Percentiles rank a stretch among this genome's conserved stretches.
These are phyloP conservation scores for Panulirus ornatus DNA, from an alignment of 1,140 invertebrate genomes.

Conservation along the genomic window DNA sequence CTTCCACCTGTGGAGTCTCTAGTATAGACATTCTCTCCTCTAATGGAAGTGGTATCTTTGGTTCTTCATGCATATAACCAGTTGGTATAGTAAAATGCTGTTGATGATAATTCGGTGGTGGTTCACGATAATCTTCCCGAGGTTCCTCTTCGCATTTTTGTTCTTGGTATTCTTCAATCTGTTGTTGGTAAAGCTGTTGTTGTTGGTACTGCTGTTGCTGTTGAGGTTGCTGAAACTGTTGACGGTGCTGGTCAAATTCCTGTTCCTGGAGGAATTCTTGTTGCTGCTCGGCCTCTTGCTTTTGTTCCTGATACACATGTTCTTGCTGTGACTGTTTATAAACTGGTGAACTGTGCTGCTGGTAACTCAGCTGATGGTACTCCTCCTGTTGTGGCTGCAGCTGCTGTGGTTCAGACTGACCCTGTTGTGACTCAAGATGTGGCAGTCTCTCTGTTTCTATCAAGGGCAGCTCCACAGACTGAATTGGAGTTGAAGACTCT, in stretches of 20 bases:
- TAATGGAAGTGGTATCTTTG: not conserved
- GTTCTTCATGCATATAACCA: conserved; percentile 28
- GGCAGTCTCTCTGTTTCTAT: not conserved
- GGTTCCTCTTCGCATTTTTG: conserved; percentile 28
- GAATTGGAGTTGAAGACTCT: not conserved
- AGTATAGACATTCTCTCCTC: not conserved
- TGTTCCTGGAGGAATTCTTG: conserved; percentile 17
- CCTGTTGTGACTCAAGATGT: not conserved
- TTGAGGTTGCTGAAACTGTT: conserved; percentile 14
- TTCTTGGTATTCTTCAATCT: conserved; percentile 3
- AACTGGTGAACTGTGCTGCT: conserved; percentile 6
- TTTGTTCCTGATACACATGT: not conserved
- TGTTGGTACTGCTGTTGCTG: conserved; percentile 28
- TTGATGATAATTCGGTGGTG: conserved; percentile 57
- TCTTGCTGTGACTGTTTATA: conserved; percentile 20
- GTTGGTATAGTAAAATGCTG: conserved; percentile 54
- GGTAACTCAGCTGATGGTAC: conserved; percentile 27
- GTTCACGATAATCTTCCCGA: conserved; percentile 37
- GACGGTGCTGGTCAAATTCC: conserved; percentile 6
- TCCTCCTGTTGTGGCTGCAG: conserved; percentile 24
- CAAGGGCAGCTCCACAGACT: not conserved
- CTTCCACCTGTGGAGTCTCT: not conserved
- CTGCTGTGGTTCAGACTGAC: not conserved
- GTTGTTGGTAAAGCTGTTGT: conserved; percentile 11
- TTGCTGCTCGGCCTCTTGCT: conserved; percentile 10